Base-by-base conservation (phyloP, 2,797 vertebrate genomes). In the Streptopelia turtur region DNA sequence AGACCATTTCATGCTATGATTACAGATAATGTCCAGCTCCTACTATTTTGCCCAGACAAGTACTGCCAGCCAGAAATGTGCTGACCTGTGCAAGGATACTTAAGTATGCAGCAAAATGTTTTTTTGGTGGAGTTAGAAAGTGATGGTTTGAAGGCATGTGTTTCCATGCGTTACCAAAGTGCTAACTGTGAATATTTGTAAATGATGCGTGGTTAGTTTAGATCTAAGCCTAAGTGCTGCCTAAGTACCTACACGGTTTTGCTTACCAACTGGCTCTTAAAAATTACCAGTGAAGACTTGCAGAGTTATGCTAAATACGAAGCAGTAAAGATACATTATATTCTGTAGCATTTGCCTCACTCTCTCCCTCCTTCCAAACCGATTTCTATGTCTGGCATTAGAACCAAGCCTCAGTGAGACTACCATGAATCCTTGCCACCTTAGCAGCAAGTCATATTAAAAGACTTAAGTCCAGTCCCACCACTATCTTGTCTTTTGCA, bases 11-110 rank as follows among this genome's bases (percentile, higher is more conserved):
- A 71, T 53, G 79, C 70, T 57, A 77, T 9, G 25, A 50, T 57
- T 47, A 47, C 61, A 59, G 88, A 79, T 84, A 71, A 43, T 18
- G 83, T n/a, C 9, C 11, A 61, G 76, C 50, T 37, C 76, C 57
- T 70, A 33, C 57, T 35, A 25, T 71, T 69, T 66, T 61, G 31
- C 50, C 22, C 16, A 78, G 61, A 60, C 80, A 66, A 90, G 77
- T 37, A 69, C 71, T 84, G 56, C 74, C 43, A 89, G 83, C 72
- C 50, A 63, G 68, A 85, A 95, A 90, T 68, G 81, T 90, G 91
- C 96, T 97, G 96, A 96, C 91, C 69, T 91, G 57, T 81, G 91
- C 94, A 95, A 87, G 90, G 90, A 86, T 17, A 95, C 69, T 50
- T 37, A 49, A 83, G 41, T 21, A 53, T 74, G 96, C 92, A 93